phyloP scores from a whole-genome alignment of 1,140 invertebrate genomes.

The Lepidurus arcticus region DNA sequence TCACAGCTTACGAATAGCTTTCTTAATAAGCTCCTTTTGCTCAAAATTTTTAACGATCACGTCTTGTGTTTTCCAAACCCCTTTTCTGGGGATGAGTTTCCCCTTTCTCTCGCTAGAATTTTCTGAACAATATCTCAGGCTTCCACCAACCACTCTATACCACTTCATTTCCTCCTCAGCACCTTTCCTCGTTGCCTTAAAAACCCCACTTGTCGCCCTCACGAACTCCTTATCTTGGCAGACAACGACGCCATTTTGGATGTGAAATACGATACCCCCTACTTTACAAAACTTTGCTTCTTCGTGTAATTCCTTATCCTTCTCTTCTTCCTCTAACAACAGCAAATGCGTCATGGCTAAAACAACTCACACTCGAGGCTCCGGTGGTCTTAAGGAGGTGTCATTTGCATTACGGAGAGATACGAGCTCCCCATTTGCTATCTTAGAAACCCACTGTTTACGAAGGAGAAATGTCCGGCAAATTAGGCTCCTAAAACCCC shows the following conservation, averaged over 20 bases:
- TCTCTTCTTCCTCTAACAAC: neutral
- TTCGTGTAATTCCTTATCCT: neutral
- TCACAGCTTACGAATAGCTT: too few relatives aligned
- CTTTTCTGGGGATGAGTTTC: too few relatives aligned
- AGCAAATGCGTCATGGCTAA: too few relatives aligned
- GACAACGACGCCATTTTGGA: neutral
- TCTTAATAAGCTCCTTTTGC: too few relatives aligned
- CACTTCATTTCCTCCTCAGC: neutral
- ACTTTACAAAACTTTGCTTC: neutral
- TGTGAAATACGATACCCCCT: neutral
- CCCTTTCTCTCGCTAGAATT: too few relatives aligned
- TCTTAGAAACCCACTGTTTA: neutral
- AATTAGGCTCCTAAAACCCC: neutral
- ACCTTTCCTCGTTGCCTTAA: neutral
- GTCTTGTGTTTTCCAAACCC: too few relatives aligned
- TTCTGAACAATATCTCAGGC: neutral
- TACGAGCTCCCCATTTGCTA: neutral
- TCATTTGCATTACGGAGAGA: neutral
- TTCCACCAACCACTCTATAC: neutral
- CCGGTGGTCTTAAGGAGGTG: conserved; percentile 5
- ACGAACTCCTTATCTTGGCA: neutral
- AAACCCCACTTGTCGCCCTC: neutral
- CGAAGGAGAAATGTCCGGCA: neutral
- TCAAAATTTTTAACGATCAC: too few relatives aligned
- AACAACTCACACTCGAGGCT: neutral